These are phyloP conservation scores for Furcifer pardalis DNA, from an alignment of 2,797 vertebrate species.

Conservation along the genomic window DNA sequence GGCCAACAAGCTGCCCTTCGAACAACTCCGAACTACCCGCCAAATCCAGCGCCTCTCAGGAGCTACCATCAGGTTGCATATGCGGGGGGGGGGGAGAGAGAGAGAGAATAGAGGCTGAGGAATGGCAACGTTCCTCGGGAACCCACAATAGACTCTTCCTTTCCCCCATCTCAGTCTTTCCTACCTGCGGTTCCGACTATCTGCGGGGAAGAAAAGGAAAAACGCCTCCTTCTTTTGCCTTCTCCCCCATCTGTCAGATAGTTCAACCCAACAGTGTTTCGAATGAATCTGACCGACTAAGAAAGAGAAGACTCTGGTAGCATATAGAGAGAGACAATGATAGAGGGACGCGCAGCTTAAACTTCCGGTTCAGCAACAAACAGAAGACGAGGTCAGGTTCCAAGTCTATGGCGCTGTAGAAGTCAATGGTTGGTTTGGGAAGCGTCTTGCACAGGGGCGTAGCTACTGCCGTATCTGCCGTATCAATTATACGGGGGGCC, in stretches of 20 bases:
- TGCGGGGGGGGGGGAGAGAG: accelerated
- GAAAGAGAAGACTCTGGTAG: neutral
- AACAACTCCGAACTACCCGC: constrained; percentile 53
- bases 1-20: no score
- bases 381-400: no score
- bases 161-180: no score
- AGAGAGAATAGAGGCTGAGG: neutral
- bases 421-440: neutral
- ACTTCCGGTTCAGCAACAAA: no score
- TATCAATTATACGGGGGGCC: no score
- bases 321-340: accelerated
- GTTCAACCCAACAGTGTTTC: neutral
- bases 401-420: neutral
- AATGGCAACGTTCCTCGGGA: accelerated
- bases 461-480: no score
- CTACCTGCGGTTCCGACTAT: accelerated
- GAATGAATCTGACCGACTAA: accelerated
- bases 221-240: no score
- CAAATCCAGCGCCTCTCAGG: neutral
- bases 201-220: neutral
- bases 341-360: neutral
- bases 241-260: neutral
- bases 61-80: neutral
- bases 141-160: accelerated
- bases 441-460: no score